Conservation (phyloP, 2,888 invertebrate species). For the Dyspetes luteomarginatus region DNA sequence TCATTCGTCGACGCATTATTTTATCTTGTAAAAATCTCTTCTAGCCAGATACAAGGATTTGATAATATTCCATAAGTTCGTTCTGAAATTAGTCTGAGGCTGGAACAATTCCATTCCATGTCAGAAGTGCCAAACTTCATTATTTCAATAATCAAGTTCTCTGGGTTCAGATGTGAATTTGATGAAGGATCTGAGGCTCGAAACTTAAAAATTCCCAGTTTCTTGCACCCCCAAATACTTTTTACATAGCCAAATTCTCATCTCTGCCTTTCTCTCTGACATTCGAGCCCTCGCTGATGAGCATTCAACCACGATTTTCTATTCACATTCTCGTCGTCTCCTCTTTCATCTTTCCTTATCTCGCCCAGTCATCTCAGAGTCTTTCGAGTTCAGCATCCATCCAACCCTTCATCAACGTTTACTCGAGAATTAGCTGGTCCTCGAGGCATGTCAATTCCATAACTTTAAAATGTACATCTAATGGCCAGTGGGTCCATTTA, state of each 20-base stretch:
- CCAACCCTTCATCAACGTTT: slow-evolving; percentile 40
- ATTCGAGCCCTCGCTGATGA: slow-evolving; percentile 45
- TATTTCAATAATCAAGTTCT: slow-evolving; percentile 15
- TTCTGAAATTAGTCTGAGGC: background rate
- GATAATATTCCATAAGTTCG: background rate
- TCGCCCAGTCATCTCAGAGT: slow-evolving; percentile 42
- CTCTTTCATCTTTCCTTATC: slow-evolving; percentile 52
- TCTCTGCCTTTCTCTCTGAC: slow-evolving; percentile 35
- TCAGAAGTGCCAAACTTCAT: slow-evolving; percentile 12
- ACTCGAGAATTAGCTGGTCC: slow-evolving; percentile 58
- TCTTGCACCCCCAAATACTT: slow-evolving; percentile 39
- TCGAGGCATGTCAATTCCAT: no score
- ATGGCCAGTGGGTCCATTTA: no score
- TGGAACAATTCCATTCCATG: background rate
- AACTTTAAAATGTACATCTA: no score
- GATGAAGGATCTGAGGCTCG: background rate
- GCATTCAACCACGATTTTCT: slow-evolving; percentile 53
- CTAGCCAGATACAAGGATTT: background rate
- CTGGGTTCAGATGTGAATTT: slow-evolving; percentile 28
- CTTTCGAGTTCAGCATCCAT: slow-evolving; percentile 40
- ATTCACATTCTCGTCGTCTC: slow-evolving; percentile 52
- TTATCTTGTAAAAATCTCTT: background rate
- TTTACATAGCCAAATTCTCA: slow-evolving; percentile 5
- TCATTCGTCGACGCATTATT: background rate
- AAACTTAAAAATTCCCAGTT: slow-evolving; percentile 37